These are phyloP conservation scores for Oscheius sp. DNA, from an alignment of 2,888 invertebrate genomes.

Conservation along the genomic window DNA sequence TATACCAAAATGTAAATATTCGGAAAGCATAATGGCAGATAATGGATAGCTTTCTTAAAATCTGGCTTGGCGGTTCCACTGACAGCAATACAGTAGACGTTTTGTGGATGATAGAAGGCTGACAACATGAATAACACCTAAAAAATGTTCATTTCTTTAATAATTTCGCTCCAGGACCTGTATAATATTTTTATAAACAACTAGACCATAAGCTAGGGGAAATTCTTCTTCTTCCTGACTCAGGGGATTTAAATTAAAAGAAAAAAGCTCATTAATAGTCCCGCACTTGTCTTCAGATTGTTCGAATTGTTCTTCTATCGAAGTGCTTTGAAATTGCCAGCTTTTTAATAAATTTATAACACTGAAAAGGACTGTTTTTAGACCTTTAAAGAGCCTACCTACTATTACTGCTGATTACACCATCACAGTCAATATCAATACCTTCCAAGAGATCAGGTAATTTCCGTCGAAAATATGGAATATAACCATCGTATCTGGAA, in stretches of 20 bases:
- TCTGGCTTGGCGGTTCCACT: conserved; percentile 48
- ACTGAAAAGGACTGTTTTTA: no score
- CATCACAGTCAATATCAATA: background rate
- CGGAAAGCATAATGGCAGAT: conserved; percentile 52
- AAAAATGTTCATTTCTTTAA: no score
- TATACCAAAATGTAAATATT: conserved; percentile 65
- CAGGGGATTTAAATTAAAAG: conserved; percentile 33
- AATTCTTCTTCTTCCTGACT: conserved; percentile 47
- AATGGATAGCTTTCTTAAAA: conserved; percentile 53
- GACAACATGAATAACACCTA: conserved; percentile 53
- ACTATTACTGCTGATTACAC: background rate
- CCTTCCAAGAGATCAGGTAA: conserved; percentile 1
- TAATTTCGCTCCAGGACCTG: conserved; percentile 36
- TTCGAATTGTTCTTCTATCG: no score
- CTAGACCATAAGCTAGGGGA: conserved; percentile 50
- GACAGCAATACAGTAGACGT: conserved; percentile 64
- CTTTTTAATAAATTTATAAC: no score
- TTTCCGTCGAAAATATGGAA: background rate
- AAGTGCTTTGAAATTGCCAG: no score
- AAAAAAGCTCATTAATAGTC: conserved; percentile 41
- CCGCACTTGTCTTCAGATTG: conserved; percentile 22
- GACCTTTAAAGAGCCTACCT: background rate
- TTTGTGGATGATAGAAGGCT: conserved; percentile 67
- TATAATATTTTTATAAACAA: conserved; percentile 43
- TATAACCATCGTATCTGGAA: background rate